A percentile compares a stretch with the other conserved stretches of the same genome.
These are phyloP conservation scores for Melanchra persicariae DNA, from an alignment of 2,888 invertebrate genomes.

Conservation along the genomic window DNA sequence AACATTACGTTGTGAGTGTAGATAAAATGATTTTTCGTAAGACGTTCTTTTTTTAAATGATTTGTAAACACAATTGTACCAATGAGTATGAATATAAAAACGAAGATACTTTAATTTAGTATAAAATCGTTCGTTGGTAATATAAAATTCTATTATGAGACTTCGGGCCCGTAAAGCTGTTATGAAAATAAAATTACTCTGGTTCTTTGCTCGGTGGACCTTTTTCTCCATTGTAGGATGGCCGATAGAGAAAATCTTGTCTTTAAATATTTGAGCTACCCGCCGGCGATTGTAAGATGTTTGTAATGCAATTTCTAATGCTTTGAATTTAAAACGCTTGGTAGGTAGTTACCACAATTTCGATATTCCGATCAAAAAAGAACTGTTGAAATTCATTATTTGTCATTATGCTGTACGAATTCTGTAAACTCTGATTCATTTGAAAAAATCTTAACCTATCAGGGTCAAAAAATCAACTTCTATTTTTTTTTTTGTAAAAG, in stretches of 20 bases:
- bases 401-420: too few relatives aligned
- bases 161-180: constrained; percentile 65
- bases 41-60: too few relatives aligned
- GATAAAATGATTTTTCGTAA: too few relatives aligned
- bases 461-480: too few relatives aligned
- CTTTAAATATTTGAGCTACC: constrained; percentile 80
- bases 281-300: constrained; percentile 68
- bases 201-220: constrained; percentile 64
- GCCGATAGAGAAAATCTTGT: constrained; percentile 70
- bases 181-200: constrained; percentile 75
- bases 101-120: neutral
- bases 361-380: too few relatives aligned
- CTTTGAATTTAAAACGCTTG: neutral
- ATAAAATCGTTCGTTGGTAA: constrained; percentile 15
- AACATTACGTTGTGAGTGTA: too few relatives aligned
- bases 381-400: too few relatives aligned
- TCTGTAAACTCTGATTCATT: too few relatives aligned
- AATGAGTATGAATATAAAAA: neutral
- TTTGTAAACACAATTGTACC: neutral
- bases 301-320: constrained; percentile 65
- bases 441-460: too few relatives aligned
- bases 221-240: constrained; percentile 64
- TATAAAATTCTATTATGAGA: constrained; percentile 36
- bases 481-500: too few relatives aligned
- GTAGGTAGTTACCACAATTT: too few relatives aligned